Percentiles rank a stretch among this genome's conserved stretches.
phyloP scores from a whole-genome alignment of 2,113 vertebrate genomes.

The Callaeas wilsoni region DNA sequence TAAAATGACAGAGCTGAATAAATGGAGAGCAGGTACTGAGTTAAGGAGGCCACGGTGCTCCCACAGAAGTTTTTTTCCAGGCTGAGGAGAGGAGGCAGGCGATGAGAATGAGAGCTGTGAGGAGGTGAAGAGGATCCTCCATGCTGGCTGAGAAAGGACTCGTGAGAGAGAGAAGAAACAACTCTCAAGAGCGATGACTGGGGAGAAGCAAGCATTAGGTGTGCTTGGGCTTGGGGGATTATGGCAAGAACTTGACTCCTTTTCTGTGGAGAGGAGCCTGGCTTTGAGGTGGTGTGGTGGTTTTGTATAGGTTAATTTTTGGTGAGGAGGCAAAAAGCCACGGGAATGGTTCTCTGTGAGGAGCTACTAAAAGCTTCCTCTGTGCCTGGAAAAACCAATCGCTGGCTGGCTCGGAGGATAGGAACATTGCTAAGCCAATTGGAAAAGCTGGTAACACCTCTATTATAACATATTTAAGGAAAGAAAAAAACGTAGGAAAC shows the following conservation, averaged over 20 bases:
- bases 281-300: no score
- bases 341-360: no score
- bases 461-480: no score
- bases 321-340: no score
- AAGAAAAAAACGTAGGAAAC: no score
- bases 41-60: neutral
- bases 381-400: no score
- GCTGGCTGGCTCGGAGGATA: no score
- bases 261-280: neutral
- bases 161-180: fast-evolving
- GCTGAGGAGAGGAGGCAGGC: neutral
- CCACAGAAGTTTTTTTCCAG: neutral
- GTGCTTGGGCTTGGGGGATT: neutral
- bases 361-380: no score
- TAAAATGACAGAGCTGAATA: neutral
- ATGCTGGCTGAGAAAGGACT: neutral
- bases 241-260: neutral
- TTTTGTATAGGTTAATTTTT: no score
- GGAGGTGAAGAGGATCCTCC: neutral
- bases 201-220: neutral
- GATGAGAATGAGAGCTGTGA: neutral
- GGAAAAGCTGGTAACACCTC: no score
- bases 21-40: neutral
- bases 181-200: neutral
- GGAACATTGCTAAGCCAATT: no score